phyloP scores from a whole-genome alignment of 2,888 invertebrate genomes.

The Ormyrus nitidulus region DNA sequence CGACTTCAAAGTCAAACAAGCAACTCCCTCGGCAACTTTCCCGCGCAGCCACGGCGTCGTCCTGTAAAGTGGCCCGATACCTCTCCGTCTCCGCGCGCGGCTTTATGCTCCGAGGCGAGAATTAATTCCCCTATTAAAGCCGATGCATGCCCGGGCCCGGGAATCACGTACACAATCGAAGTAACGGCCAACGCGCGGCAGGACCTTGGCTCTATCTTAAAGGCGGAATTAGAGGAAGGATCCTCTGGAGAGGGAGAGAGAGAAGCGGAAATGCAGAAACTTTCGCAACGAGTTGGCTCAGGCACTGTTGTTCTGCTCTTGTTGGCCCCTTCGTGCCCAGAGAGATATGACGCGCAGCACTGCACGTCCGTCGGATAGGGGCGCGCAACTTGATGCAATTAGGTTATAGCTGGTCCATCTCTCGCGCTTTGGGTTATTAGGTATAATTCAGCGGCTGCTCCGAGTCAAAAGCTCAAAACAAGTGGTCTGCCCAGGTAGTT shows the following conservation, averaged over 20 bases:
- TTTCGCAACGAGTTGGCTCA: slow-evolving; percentile 29
- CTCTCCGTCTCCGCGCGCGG: no score
- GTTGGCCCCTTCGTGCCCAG: slow-evolving; percentile 3
- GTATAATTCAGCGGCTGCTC: neutral
- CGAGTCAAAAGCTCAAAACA: neutral
- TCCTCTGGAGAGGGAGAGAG: neutral
- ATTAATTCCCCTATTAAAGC: no score
- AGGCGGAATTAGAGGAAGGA: slow-evolving; percentile 13
- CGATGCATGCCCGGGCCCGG: no score
- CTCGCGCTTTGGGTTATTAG: slow-evolving; percentile 14
- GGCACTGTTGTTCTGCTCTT: slow-evolving; percentile 17
- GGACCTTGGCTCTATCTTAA: slow-evolving; percentile 26
- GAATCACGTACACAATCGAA: no score
- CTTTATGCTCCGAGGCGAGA: no score
- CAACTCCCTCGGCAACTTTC: neutral
- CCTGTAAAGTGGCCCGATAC: no score
- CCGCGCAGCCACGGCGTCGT: no score
- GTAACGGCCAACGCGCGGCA: neutral
- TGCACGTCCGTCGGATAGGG: neutral
- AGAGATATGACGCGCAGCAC: neutral
- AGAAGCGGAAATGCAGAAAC: slow-evolving; percentile 20
- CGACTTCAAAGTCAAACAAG: slow-evolving; percentile 34
- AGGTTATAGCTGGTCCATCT: slow-evolving; percentile 12
- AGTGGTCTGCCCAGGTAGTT: slow-evolving; percentile 34
- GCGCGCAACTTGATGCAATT: slow-evolving; percentile 22